Evolutionary conservation across 2,797 vertebrate species (phyloP), one percentile per base, ranked within the genome.

Genomic region (Hoplostethus atlanticus): DNA sequence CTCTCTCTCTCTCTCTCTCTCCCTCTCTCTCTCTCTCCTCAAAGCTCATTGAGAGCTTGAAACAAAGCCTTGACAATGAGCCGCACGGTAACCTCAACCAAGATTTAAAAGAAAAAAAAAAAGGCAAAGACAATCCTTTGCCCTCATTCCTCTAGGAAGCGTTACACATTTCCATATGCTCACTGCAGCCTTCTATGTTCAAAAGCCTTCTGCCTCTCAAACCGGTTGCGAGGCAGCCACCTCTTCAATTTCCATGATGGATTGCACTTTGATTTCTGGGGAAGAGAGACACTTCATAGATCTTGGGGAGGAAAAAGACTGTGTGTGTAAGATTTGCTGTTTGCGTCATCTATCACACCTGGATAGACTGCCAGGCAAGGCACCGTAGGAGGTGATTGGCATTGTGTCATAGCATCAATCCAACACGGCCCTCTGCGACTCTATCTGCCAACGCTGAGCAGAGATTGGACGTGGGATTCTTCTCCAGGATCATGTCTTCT

Each of bases 61-160:
- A 81, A 89, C 85, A 90, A 91, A 93, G 89, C 87, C 64, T 81
- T 80, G 73, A 84, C 81, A 82, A 79, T 42, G 80, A 89, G 82
- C 63, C 3, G 47, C 73, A 82, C 74, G 55, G 73, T 87, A 86
- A 77, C 84, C 79, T 85, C 77, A 55, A 66, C 68, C 63, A 71
- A 54, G 31, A 79, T 86, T 82, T 72, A 85, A 60, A 44, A 61
- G 44, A 9, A 61, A 55, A 9, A 80, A 65, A 84, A 85, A 84
- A 68, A 40, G 74, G 74, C 64, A 76, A 81, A 84, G 56, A 73
- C 62, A 79, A 83, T 87, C 74, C 83, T 71, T 81, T 85, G 91
- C 79, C 84, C 87, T 91, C 64, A 64, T 92, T 91, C 38, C 63
- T 71, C 68, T 48, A 65, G 53, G 62, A 79, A 74, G 69, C 66